Percentiles rank a stretch among this genome's conserved stretches.
These are phyloP conservation scores for Lamellibrachia satsuma DNA, from an alignment of 2,888 invertebrate genomes.

Conservation along the genomic window DNA sequence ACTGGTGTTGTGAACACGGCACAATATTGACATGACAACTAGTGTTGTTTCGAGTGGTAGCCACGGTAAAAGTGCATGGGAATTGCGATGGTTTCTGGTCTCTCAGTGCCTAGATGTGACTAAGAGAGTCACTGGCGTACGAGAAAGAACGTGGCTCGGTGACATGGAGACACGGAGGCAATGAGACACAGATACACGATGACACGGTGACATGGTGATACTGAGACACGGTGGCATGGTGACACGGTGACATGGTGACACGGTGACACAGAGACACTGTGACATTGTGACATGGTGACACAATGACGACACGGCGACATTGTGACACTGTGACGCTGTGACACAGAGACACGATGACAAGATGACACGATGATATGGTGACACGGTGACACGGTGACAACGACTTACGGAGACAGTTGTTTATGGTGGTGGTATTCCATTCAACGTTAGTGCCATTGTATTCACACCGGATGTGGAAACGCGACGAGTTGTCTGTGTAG, in stretches of 20 bases:
- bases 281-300: neutral
- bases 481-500: slow-evolving; percentile 24
- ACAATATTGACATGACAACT: too few species aligned
- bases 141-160: neutral
- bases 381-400: neutral
- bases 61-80: too few species aligned
- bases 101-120: neutral
- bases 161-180: neutral
- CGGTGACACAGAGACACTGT: slow-evolving; percentile 36
- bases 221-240: neutral
- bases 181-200: neutral
- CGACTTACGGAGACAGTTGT: slow-evolving; percentile 39
- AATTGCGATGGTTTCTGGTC: too few species aligned
- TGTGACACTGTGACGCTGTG: neutral
- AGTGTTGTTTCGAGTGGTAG: too few species aligned
- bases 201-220: neutral
- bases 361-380: neutral
- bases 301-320: neutral
- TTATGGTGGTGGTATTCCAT: slow-evolving; percentile 35
- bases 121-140: neutral
- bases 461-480: slow-evolving; percentile 31
- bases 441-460: slow-evolving; percentile 26
- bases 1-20: too few species aligned
- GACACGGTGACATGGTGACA: neutral
- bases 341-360: neutral